Evolutionary conservation across 2,797 vertebrate species (phyloP), one percentile per base, ranked within the genome.

Genomic region (Eremophila alpestris): DNA sequence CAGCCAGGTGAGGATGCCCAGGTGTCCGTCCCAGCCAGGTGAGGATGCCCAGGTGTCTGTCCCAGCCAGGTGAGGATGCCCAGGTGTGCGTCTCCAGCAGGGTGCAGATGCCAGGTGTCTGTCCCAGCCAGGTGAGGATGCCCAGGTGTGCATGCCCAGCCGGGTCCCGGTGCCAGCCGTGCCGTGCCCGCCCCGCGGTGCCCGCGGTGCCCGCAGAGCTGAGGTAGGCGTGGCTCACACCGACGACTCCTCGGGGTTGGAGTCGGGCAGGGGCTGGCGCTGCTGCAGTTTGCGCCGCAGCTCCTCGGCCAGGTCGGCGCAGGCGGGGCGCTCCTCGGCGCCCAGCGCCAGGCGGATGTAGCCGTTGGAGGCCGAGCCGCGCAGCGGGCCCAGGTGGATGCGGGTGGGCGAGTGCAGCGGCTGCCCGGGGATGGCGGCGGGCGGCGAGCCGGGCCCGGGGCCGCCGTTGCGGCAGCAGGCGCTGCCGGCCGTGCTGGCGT

Each of bases 161-260:
- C 30, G 17, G 29, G 34, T 12, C 18, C 45, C 22, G 23, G 43
- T 16, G 24, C 38, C 38, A 19, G 24, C 22, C 4, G 10, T 9
- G 69, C 68, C 40, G 10, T 10, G 46, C 56, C 36, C 34, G 10
- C 55, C 5, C n/a, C 16, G 34, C 26, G 11, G 24, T 11, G 58
- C 75, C 75, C 16, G 1, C 4, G 5, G 19, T 24, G 12, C 49
- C 11, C 21, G 34, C 23, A 22, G 51, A 13, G 62, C 62, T 97
- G 97, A 97, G 98, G 96, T 96, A 96, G 71, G 98, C 75, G 41
- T 91, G 96, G 49, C 55, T 80, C 99, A 99, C 94, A 99, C 99
- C 2, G 99, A 99, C 2, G 99, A 99, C 98, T 99, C 99, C 98
- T 99, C 99, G 0, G 99, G 99, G 97, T 99, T 99, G 54, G 99